Conservation (phyloP, 2,797 vertebrate genomes). For the Poecilia gillii region DNA sequence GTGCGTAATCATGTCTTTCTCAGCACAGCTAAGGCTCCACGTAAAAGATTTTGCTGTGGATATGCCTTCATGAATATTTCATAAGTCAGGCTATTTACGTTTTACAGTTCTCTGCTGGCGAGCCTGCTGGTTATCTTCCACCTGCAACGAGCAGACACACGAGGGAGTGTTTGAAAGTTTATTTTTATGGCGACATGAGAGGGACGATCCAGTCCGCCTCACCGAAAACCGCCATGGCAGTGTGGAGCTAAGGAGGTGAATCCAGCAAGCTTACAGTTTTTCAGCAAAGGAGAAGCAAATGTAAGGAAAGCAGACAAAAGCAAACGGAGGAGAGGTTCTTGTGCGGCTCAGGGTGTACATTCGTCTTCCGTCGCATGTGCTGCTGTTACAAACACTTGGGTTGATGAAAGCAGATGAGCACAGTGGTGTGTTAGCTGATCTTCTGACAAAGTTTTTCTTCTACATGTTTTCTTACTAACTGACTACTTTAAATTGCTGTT, state of each 20-base stretch:
- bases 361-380: not conserved
- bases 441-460: not conserved
- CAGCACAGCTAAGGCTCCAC: not conserved
- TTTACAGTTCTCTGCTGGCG: slow-evolving; percentile 47
- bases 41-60: slow-evolving; percentile 19
- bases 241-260: not conserved
- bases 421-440: not conserved
- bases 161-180: not conserved
- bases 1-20: not conserved
- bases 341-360: not conserved
- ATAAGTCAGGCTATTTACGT: slow-evolving; percentile 53
- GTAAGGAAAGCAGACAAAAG: not conserved
- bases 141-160: not conserved
- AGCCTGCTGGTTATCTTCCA: slow-evolving; percentile 50
- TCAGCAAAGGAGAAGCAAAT: not conserved
- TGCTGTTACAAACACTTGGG: too few species aligned
- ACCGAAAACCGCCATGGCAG: not conserved
- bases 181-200: not conserved
- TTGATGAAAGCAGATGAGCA: not conserved
- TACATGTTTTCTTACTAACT: not conserved
- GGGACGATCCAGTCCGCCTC: not conserved
- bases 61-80: slow-evolving; percentile 73
- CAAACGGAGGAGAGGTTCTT: not conserved
- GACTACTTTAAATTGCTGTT: not conserved
- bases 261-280: not conserved